phyloP scores from a whole-genome alignment of 1,140 invertebrate genomes.

The Zaprionus nigranus region DNA sequence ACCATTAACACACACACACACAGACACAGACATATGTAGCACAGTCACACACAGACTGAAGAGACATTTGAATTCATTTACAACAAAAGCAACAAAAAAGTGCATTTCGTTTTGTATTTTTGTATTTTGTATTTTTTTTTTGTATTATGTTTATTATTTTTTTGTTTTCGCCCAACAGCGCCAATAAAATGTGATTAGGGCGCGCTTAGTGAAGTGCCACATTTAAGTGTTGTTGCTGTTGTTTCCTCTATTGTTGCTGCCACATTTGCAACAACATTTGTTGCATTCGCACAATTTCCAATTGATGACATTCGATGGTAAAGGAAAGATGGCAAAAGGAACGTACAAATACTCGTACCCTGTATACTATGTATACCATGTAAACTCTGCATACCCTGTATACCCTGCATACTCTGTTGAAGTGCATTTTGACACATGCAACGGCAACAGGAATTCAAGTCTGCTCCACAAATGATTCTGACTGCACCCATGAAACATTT shows the following conservation, averaged over 20 bases:
- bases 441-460: too few species aligned
- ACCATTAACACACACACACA: neutral
- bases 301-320: neutral
- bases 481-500: too few species aligned
- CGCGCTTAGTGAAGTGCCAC: conserved; percentile 36
- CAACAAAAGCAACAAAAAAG: conserved; percentile 25
- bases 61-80: neutral
- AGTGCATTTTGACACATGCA: too few species aligned
- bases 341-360: too few species aligned
- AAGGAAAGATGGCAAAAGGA: neutral
- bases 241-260: conserved; percentile 11
- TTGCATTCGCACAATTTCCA: conserved; percentile 43
- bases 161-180: conserved; percentile 17
- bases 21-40: neutral
- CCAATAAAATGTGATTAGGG: conserved; percentile 47
- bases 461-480: too few species aligned
- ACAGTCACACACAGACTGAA: neutral
- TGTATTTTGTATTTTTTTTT: conserved; percentile 15
- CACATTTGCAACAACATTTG: conserved; percentile 21
- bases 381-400: too few species aligned
- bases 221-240: conserved; percentile 14
- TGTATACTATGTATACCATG: too few species aligned
- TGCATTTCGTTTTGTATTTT: conserved; percentile 10
- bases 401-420: too few species aligned
- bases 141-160: conserved; percentile 16